Conservation (phyloP, 53 echinoderm and acorn worm species). For the Mesocentrotus franciscanus region DNA sequence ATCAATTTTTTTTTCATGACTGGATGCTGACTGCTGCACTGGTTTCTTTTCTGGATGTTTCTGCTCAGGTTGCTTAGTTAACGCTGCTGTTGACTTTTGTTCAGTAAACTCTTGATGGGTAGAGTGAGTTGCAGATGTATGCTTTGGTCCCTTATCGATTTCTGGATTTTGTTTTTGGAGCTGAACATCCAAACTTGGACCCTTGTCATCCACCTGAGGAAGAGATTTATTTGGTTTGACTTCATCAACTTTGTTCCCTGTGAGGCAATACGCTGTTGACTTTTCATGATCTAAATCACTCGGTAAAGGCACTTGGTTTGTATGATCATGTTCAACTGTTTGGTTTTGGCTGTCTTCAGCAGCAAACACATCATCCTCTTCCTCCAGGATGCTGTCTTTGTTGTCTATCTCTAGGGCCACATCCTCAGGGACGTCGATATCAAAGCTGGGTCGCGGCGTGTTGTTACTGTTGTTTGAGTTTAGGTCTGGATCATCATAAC, state of each 20-base stretch:
- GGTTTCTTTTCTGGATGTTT: not conserved
- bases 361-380: conserved; percentile 40
- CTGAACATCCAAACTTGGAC: not conserved
- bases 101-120: not conserved
- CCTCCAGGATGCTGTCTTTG: not conserved
- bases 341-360: not conserved
- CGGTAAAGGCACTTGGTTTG: conserved; percentile 59
- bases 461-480: conserved; percentile 57
- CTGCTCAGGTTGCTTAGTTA: not conserved
- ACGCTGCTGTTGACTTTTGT: not conserved
- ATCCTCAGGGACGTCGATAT: not conserved
- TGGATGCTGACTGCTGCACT: not conserved
- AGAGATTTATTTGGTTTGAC: conserved; percentile 8
- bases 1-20: not conserved
- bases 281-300: conserved; percentile 20
- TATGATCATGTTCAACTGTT: not conserved
- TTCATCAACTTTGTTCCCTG: not conserved
- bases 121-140: not conserved
- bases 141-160: not conserved
- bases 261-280: conserved; percentile 14
- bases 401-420: not conserved
- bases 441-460: not conserved
- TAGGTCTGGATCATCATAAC: conserved; percentile 27
- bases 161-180: not conserved
- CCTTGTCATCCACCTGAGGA: not conserved